Conservation (phyloP, 2,113 vertebrate species). For the Nannospalax galili region DNA sequence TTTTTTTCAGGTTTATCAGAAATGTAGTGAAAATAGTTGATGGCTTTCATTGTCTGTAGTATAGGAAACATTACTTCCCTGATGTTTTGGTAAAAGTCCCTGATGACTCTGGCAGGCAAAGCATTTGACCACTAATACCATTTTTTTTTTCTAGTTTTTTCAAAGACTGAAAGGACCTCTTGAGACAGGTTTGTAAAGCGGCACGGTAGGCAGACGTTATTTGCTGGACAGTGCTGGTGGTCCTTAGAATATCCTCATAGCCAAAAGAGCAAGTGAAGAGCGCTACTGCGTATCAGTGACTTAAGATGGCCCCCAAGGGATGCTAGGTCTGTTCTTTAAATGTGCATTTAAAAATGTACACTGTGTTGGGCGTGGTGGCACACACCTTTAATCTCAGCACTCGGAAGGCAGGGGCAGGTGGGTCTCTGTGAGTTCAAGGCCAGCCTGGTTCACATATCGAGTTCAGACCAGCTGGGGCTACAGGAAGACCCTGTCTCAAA, state of each 20-base stretch:
- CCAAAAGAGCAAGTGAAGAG: not conserved
- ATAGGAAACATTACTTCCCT: not conserved
- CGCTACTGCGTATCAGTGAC: not conserved
- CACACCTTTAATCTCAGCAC: too few relatives aligned
- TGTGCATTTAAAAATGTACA: not conserved
- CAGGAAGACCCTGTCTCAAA: too few relatives aligned
- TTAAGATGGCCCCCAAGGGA: not conserved
- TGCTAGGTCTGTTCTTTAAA: not conserved
- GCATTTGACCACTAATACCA: not conserved
- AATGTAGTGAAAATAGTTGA: not conserved
- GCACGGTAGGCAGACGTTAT: not conserved
- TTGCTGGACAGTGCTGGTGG: not conserved
- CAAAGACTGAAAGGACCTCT: not conserved
- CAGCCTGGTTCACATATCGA: too few relatives aligned
- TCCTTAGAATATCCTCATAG: not conserved
- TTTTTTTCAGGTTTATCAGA: conserved; percentile 21
- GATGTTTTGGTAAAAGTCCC: not conserved
- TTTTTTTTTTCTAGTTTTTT: conserved; percentile 35
- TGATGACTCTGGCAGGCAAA: not conserved
- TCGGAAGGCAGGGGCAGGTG: too few relatives aligned
- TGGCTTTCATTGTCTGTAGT: conserved; percentile 12
- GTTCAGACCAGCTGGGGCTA: too few relatives aligned
- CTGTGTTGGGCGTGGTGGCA: too few relatives aligned
- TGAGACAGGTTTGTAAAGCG: not conserved
- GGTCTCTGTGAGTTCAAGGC: too few relatives aligned